Base-by-base conservation (phyloP, 2,888 invertebrate species). In the Belgica antarctica region DNA sequence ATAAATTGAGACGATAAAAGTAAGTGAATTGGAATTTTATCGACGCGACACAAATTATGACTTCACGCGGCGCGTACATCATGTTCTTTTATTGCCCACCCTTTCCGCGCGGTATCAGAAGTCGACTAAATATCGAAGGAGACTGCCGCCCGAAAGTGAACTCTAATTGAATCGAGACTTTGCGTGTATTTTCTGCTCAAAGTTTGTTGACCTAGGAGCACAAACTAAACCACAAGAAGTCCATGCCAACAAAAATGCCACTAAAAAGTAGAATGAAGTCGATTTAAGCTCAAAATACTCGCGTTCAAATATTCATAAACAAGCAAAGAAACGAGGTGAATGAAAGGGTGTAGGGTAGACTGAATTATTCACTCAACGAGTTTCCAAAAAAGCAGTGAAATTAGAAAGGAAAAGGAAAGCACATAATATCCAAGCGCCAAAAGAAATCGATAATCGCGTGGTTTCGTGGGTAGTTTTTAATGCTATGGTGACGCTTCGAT, bases 181-280 rank as follows among this genome's bases (percentile, higher is more conserved):
- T n/a, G n/a, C n/a, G n/a, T 41, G 2, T 3, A 41, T 41, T n/a
- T 41, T 41, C 41, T n/a, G n/a, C 41, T 2, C n/a, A 22, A 25
- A 59, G 59, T 59, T 59, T 59, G 27, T 59, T 59, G 59, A 59
- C 59, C 59, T 59, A 59, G 59, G 59, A n/a, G 4, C 24, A 52
- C n/a, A 59, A 59, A 27, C 27, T 59, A 59, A 27, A 27, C 59
- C 59, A 10, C 25, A 59, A 46, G 24, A 59, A 59, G 12, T 46
- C 52, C 10, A 57, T 22, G 19, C 22, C 5, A 17, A 57, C 17
- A 7, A 22, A 57, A 2, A 4, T 22, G 57, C 17, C 4, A 34
- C 34, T 34, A 3, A n/a, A 22, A 52, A 59, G 27, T 59, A 22
- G 59, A 27, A 27, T 59, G n/a, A n/a, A 59, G 27, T 52, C 52